phyloP scores from a whole-genome alignment of 2,113 vertebrate species.

The Nanger granti region DNA sequence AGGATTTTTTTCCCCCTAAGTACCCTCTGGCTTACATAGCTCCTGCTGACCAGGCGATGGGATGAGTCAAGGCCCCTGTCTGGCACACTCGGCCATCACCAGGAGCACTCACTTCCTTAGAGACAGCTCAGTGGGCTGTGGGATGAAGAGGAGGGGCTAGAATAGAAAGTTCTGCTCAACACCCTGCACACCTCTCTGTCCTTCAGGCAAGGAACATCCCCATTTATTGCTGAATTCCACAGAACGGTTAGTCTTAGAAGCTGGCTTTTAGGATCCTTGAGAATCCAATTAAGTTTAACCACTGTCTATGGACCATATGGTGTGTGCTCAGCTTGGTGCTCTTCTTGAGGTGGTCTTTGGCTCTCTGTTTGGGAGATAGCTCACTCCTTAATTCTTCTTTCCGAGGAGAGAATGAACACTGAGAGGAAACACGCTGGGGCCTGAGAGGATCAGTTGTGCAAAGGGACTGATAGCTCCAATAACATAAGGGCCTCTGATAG shows the following conservation, averaged over 20 bases:
- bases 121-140: not conserved
- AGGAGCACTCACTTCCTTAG: not conserved
- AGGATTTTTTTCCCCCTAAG: not conserved
- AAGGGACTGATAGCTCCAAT: not conserved
- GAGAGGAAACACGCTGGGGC: not conserved
- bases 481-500: not conserved
- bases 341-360: not conserved
- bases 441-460: not conserved
- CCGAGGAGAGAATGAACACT: not conserved
- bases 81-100: not conserved
- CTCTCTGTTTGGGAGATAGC: not conserved
- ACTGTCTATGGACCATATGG: not conserved
- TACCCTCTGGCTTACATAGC: not conserved
- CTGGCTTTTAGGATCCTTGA: not conserved
- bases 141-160: not conserved
- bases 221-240: not conserved
- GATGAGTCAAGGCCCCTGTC: not conserved
- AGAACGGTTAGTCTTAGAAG: not conserved
- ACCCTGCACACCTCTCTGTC: fast-evolving
- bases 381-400: not conserved
- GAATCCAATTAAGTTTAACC: not conserved
- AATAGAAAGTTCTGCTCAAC: not conserved
- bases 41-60: not conserved
- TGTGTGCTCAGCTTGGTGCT: not conserved
- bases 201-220: not conserved